A percentile compares a stretch with the other conserved stretches of the same genome.
These are phyloP conservation scores for Heliornis fulica DNA, from an alignment of 2,113 vertebrate species.

Conservation along the genomic window DNA sequence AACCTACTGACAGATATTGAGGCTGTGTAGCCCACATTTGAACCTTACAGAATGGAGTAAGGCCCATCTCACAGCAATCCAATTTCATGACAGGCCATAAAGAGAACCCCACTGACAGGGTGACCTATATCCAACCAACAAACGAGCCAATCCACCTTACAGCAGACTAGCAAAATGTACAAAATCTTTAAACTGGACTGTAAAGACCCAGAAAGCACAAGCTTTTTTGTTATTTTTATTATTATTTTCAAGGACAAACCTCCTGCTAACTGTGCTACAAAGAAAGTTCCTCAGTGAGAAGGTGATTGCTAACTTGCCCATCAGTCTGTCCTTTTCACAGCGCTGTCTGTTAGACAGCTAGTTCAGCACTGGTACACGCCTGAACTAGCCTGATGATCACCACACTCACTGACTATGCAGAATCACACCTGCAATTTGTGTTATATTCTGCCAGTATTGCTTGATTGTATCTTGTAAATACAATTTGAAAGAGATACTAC, in stretches of 20 bases:
- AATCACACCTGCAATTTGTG: not conserved
- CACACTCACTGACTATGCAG: fast-evolving
- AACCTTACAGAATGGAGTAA: not conserved
- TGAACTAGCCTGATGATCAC: not conserved
- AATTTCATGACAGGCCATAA: not conserved
- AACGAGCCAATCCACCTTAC: not conserved
- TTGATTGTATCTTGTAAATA: not conserved
- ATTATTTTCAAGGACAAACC: not conserved
- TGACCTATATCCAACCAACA: conserved; percentile 8
- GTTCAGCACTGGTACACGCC: not conserved
- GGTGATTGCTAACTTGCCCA: not conserved
- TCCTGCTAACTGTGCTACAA: not conserved
- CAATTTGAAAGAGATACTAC: not conserved
- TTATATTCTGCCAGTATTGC: not conserved
- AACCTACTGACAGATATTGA: not conserved
- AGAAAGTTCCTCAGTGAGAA: not conserved
- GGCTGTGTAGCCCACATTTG: not conserved
- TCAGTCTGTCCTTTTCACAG: not conserved
- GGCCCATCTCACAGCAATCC: not conserved
- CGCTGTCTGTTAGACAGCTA: not conserved
- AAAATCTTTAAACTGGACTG: conserved; percentile 1
- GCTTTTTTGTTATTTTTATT: not conserved
- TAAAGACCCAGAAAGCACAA: not conserved
- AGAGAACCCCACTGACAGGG: not conserved
- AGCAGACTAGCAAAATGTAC: not conserved